Evolutionary conservation across 2,888 invertebrate genomes (phyloP), one percentile per base, ranked within the genome.

Genomic region (Caenorhabditis imperialis): DNA sequence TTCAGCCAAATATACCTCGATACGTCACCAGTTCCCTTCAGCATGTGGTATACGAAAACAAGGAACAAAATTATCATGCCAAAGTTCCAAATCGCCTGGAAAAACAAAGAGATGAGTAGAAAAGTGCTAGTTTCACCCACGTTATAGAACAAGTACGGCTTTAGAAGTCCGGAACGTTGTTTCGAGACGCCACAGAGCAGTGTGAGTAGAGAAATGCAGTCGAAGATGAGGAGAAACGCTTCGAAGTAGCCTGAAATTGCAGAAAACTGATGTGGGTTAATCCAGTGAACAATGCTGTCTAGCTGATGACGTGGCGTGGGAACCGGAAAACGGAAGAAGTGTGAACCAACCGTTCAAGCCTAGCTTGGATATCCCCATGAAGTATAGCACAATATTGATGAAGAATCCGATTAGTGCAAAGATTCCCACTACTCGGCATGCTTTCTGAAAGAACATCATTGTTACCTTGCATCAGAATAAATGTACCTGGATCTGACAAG

Each of bases 81-180:
- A 48, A 78, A 48, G 40, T 61, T 76, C 80, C 80, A 80, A 1
- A 74, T 40, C 6, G 73, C 47, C 80, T 80, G 73, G 20, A 79
- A 63, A 42, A 53, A 40, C 10, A 4, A n/a, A 42, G 12, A 40
- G 10, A 23, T 12, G 25, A 33, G 10, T 10, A n/a, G 16, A 42
- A 40, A 44, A 14, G 12, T 18, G 16, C 35, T 22, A 8, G n/a
- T 22, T 3, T 37, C 40, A 42, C 60, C 16, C 33, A 81, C 81
- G 61, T 79, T 81, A 53, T 79, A 81, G 40, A 81, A 75, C 23
- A 81, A 62, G 44, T 81, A 81, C 2, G 81, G 81, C 37, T 81
- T 81, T 20, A 81, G 47, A 23, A 81, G 44, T 16, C 77, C 72
- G 7, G 79, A 67, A 14, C 73, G 65, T 40, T 73, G 63, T 37